Conservation (phyloP, 2,888 invertebrate species). For the Drosophila emarginata region DNA sequence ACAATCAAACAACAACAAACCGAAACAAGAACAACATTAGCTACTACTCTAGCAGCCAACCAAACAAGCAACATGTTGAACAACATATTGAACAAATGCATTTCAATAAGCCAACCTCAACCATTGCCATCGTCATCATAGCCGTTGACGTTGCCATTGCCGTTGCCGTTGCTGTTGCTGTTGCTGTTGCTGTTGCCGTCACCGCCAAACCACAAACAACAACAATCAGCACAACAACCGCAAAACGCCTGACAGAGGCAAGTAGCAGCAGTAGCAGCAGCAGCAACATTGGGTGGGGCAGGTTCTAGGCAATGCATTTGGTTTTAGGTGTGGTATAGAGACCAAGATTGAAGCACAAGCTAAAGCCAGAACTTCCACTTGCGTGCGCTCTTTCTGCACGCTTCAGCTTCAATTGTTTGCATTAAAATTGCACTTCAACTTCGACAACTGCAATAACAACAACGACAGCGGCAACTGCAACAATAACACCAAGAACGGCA, state of each 20-base stretch:
- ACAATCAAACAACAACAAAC: slow-evolving; percentile 46
- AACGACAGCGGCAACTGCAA: slow-evolving; percentile 36
- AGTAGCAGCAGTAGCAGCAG: slow-evolving; percentile 6
- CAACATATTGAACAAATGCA: slow-evolving; percentile 75
- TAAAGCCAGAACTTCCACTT: slow-evolving; percentile 44
- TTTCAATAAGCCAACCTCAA: slow-evolving; percentile 73
- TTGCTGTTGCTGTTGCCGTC: slow-evolving; percentile 12
- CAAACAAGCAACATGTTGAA: slow-evolving; percentile 63
- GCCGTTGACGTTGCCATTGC: not conserved
- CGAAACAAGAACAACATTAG: slow-evolving; percentile 51
- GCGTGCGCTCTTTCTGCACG: slow-evolving; percentile 58
- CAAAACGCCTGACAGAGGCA: slow-evolving; percentile 48
- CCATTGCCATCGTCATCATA: slow-evolving; percentile 43
- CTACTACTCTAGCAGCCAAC: slow-evolving; percentile 26
- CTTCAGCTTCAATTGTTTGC: slow-evolving; percentile 75
- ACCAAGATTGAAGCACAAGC: slow-evolving; percentile 22
- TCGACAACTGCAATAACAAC: slow-evolving; percentile 66
- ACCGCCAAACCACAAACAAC: slow-evolving; percentile 47
- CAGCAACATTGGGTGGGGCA: not conserved
- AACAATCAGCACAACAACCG: slow-evolving; percentile 58
- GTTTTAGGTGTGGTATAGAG: slow-evolving; percentile 7
- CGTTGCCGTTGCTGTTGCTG: not conserved
- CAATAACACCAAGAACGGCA: slow-evolving; percentile 27
- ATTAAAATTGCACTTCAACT: slow-evolving; percentile 74
- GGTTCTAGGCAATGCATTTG: slow-evolving; percentile 3